Evolutionary conservation across 2,113 vertebrate genomes (phyloP).

Genomic region (Aix galericulata): DNA sequence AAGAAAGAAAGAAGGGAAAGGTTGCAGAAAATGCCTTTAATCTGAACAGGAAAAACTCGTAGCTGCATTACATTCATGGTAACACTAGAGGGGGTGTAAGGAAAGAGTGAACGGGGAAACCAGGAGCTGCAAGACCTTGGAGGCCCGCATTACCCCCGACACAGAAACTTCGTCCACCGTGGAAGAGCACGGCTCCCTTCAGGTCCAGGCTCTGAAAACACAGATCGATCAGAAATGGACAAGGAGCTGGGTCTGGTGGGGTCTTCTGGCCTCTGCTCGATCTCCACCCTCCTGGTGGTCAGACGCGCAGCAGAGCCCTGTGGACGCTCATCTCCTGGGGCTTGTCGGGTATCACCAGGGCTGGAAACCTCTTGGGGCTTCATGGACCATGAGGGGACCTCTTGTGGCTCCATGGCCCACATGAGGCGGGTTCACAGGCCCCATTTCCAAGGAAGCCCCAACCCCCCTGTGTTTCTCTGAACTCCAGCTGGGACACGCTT

Average conservation of each 20-base stretch:
- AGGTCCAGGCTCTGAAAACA: neutral
- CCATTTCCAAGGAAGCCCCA: too few species aligned
- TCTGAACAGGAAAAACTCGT: accelerated
- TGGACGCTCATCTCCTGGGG: neutral
- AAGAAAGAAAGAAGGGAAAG: neutral
- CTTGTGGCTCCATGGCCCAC: neutral
- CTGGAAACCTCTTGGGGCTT: neutral
- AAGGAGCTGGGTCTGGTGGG: neutral
- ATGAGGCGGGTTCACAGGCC: too few species aligned
- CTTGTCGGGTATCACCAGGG: neutral
- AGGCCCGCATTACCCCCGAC: neutral
- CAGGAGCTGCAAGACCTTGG: neutral
- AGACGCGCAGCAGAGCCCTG: too few species aligned
- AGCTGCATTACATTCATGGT: neutral
- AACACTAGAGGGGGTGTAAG: constrained; percentile 58
- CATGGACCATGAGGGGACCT: neutral
- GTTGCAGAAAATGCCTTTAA: neutral
- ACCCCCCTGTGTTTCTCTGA: neutral
- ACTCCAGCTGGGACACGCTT: neutral
- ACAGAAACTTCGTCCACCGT: neutral
- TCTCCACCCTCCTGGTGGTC: too few species aligned
- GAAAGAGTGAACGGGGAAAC: constrained; percentile 21
- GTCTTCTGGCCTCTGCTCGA: neutral
- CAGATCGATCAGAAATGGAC: neutral
- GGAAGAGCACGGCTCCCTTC: neutral